Evolutionary conservation across 1,140 invertebrate species (phyloP).

Genomic region (Brachionus angularis): DNA sequence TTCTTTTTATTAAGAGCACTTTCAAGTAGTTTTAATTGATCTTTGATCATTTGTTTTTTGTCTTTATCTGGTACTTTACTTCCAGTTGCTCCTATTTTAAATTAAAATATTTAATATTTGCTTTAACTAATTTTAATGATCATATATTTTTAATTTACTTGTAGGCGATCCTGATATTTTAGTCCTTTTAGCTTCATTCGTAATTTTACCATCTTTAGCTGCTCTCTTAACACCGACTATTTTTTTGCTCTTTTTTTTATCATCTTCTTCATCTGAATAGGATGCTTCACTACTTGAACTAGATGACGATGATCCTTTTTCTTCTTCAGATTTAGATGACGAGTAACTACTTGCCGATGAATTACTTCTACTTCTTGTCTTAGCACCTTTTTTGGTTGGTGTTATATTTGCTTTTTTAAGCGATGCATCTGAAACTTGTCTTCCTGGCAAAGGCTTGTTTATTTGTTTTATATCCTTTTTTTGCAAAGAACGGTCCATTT

Average conservation of each 20-base stretch:
- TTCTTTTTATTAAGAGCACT: conserved; percentile 28
- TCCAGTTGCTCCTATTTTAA: too few species aligned
- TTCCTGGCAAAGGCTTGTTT: conserved; percentile 32
- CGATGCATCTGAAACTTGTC: conserved; percentile 29
- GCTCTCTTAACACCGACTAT: not conserved
- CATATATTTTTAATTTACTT: conserved; percentile 9
- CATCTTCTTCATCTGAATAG: conserved; percentile 17
- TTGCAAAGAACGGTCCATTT: not conserved
- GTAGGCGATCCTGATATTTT: not conserved
- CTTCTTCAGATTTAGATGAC: conserved; percentile 18
- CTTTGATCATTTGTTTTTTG: conserved; percentile 43
- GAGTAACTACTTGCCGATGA: conserved; percentile 41
- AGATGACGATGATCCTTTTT: conserved; percentile 12
- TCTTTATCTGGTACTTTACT: not conserved
- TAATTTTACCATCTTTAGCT: not conserved
- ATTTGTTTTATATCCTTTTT: not conserved
- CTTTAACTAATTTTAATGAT: too few species aligned
- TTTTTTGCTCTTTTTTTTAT: not conserved
- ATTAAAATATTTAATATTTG: too few species aligned
- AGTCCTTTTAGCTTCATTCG: not conserved
- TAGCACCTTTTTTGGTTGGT: too few species aligned
- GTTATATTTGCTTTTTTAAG: conserved; percentile 30
- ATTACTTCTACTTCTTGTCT: conserved; percentile 35
- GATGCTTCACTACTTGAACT: conserved; percentile 12
- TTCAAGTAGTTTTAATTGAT: conserved; percentile 33